These are phyloP conservation scores for Microctenopoma lineatum DNA, from an alignment of 2,797 vertebrate genomes.

Conservation along the genomic window DNA sequence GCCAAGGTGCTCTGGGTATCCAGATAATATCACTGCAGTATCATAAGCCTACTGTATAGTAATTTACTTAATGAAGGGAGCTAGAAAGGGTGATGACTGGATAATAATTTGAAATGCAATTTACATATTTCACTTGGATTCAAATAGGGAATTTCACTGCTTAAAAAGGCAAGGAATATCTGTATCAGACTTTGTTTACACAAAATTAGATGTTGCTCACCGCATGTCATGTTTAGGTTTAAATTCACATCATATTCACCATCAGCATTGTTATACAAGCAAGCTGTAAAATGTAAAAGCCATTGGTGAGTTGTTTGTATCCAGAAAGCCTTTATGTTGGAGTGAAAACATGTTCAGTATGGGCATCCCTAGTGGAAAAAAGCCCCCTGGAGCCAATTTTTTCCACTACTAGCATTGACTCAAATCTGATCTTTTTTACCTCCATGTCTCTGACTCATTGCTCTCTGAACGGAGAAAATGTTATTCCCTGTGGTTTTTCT, in stretches of 20 bases:
- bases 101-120: slow-evolving; percentile 25
- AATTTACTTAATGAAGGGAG: slow-evolving; percentile 30
- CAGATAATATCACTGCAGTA: slow-evolving; percentile 45
- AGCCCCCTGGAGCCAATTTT: slow-evolving; percentile 52
- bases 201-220: not conserved
- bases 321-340: slow-evolving; percentile 31
- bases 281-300: slow-evolving; percentile 52
- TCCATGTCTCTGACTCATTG: slow-evolving; percentile 61
- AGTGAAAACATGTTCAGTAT: slow-evolving; percentile 55
- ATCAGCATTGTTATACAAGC: slow-evolving; percentile 59
- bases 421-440: slow-evolving; percentile 69
- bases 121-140: not conserved
- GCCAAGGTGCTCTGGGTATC: slow-evolving; percentile 36
- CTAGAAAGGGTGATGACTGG: slow-evolving; percentile 19
- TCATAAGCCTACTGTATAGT: slow-evolving; percentile 30
- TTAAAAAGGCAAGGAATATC: not conserved
- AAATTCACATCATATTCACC: slow-evolving; percentile 29
- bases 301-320: slow-evolving; percentile 42
- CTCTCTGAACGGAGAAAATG: slow-evolving; percentile 62
- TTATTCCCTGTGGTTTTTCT: slow-evolving; percentile 63
- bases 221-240: slow-evolving; percentile 14
- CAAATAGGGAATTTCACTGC: not conserved
- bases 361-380: slow-evolving; percentile 58
- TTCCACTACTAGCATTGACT: slow-evolving; percentile 51
- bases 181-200: slow-evolving; percentile 7